A percentile compares a stretch with the other conserved stretches of the same genome.
Conservation (phyloP, 2,113 vertebrate species). For the Cyprinodon variegatus region DNA sequence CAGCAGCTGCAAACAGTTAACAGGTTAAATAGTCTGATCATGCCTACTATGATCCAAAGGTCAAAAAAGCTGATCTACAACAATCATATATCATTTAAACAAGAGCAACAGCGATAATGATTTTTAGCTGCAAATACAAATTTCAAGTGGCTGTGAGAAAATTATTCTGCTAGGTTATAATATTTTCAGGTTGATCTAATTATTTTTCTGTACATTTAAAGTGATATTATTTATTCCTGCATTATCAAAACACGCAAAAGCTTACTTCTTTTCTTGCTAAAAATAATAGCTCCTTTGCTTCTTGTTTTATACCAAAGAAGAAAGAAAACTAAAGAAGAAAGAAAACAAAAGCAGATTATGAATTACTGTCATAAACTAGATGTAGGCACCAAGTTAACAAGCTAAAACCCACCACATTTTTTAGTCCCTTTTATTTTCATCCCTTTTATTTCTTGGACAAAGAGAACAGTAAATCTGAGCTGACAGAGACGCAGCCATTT, state of each 20-base stretch:
- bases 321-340: background rate
- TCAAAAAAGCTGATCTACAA: background rate
- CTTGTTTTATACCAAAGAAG: background rate
- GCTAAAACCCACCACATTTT: slow-evolving; percentile 12
- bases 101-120: background rate
- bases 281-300: background rate
- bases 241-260: background rate
- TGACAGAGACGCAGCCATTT: slow-evolving; percentile 48
- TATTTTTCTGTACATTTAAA: background rate
- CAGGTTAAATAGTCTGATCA: background rate
- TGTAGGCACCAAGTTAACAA: background rate
- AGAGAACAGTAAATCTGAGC: slow-evolving; percentile 44
- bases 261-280: background rate
- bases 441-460: slow-evolving; percentile 24
- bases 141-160: background rate
- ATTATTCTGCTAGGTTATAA: background rate
- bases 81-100: background rate
- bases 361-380: background rate
- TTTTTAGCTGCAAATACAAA: background rate
- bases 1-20: background rate
- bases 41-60: background rate
- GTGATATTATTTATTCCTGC: background rate
- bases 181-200: background rate
- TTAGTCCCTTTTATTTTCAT: slow-evolving; percentile 29
- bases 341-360: background rate